A percentile compares a stretch with the other conserved stretches of the same genome.
phyloP scores from a whole-genome alignment of 2,113 vertebrate species.

The Eira barbara region DNA sequence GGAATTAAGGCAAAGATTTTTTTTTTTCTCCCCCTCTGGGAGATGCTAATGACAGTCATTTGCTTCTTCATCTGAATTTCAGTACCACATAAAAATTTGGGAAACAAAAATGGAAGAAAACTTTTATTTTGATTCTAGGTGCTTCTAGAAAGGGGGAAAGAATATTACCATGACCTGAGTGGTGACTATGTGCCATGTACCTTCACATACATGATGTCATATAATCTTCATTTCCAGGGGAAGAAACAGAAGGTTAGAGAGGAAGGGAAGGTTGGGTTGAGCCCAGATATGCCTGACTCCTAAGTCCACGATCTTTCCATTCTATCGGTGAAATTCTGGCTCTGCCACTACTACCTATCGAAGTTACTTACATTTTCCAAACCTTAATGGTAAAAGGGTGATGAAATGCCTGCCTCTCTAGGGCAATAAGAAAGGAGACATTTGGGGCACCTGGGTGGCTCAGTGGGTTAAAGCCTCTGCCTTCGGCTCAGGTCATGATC shows the following conservation, averaged over 20 bases:
- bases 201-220: not conserved
- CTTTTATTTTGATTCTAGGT: not conserved
- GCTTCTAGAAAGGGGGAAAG: not conserved
- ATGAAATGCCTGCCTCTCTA: not conserved
- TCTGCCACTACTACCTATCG: not conserved
- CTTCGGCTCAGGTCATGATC: no score
- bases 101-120: not conserved
- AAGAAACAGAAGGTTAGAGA: not conserved
- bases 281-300: not conserved
- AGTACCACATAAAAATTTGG: not conserved
- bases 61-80: slow-evolving; percentile 1
- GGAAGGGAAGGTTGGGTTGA: not conserved
- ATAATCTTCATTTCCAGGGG: not conserved
- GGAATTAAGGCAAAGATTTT: slow-evolving; percentile 24
- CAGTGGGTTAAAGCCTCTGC: no score
- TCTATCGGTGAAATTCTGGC: not conserved
- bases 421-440: not conserved
- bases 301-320: not conserved
- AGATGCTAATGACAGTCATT: slow-evolving; percentile 21
- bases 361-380: not conserved
- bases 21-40: not conserved
- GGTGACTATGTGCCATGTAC: not conserved
- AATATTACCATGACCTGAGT: not conserved
- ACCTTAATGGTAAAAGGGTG: not conserved
- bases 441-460: no score